Evolutionary conservation across 2,888 invertebrate genomes (phyloP).

Genomic region (Cerastis leucographa): DNA sequence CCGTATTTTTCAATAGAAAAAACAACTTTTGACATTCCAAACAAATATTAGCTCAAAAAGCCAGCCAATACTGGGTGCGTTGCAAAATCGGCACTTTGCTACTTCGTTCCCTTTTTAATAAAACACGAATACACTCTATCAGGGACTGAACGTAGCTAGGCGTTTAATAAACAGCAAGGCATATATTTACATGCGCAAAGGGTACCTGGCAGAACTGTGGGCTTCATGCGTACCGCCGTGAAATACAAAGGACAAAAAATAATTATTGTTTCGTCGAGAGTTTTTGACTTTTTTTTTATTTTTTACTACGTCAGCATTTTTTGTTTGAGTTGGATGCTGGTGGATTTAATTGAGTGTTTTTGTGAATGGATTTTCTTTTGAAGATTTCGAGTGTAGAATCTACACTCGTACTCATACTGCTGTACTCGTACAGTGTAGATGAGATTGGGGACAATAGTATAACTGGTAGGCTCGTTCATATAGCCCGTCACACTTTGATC

Average conservation of each 20-base stretch:
- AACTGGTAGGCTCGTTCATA: not conserved
- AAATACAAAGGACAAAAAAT: constrained; percentile 45
- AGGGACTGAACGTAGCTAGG: constrained; percentile 25
- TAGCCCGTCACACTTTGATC: too few relatives aligned
- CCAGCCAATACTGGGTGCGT: not conserved
- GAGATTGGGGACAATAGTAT: not conserved
- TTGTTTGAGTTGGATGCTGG: not conserved
- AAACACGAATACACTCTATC: constrained; percentile 47
- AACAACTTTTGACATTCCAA: not conserved
- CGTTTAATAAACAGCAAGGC: constrained; percentile 61
- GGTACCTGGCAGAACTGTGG: constrained; percentile 35
- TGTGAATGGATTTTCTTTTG: constrained; percentile 18
- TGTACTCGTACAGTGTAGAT: too few relatives aligned
- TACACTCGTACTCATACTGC: too few relatives aligned
- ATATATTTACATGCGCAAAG: constrained; percentile 67
- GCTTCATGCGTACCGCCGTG: constrained; percentile 43
- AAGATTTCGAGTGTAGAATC: constrained; percentile 19
- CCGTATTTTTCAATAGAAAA: not conserved
- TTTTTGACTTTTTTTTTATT: constrained; percentile 44
- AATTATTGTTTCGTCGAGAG: constrained; percentile 1
- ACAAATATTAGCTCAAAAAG: constrained; percentile 17
- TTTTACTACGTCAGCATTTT: constrained; percentile 43
- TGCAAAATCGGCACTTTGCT: constrained; percentile 11
- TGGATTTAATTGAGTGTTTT: constrained; percentile 40
- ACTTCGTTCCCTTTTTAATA: constrained; percentile 33